These are phyloP conservation scores for Lasius fuliginosus DNA, from an alignment of 2,888 invertebrate species.

Conservation along the genomic window DNA sequence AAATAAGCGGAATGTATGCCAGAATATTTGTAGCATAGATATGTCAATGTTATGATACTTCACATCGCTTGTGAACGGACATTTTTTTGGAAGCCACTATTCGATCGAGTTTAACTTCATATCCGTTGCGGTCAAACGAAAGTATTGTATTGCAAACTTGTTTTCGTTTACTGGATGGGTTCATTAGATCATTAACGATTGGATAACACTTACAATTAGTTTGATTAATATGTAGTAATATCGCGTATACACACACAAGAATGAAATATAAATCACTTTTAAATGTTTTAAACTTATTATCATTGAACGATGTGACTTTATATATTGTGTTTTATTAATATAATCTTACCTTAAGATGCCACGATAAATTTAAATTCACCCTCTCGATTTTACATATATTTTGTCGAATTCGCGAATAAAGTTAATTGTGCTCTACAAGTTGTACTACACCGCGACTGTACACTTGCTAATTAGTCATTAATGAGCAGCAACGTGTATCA, in stretches of 20 bases:
- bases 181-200: constrained; percentile 29
- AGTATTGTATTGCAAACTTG: constrained; percentile 25
- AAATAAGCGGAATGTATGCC: constrained; percentile 5
- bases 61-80: constrained; percentile 30
- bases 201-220: constrained; percentile 6
- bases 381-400: constrained; percentile 23
- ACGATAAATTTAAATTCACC: background rate
- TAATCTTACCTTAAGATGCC: background rate
- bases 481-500: constrained; percentile 56
- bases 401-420: constrained; percentile 23
- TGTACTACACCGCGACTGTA: constrained; percentile 29
- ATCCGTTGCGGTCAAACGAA: constrained; percentile 33
- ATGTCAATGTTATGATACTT: constrained; percentile 31
- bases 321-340: background rate
- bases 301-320: background rate
- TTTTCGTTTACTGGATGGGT: constrained; percentile 37
- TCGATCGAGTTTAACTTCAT: constrained; percentile 44
- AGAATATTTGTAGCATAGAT: background rate
- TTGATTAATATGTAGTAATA: background rate
- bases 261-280: background rate
- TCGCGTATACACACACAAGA: background rate
- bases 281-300: background rate
- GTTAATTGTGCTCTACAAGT: constrained; percentile 49
- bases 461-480: constrained; percentile 67
- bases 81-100: constrained; percentile 28